phyloP scores from a whole-genome alignment of 2,888 invertebrate species.

The Balanococcus diminutus region DNA sequence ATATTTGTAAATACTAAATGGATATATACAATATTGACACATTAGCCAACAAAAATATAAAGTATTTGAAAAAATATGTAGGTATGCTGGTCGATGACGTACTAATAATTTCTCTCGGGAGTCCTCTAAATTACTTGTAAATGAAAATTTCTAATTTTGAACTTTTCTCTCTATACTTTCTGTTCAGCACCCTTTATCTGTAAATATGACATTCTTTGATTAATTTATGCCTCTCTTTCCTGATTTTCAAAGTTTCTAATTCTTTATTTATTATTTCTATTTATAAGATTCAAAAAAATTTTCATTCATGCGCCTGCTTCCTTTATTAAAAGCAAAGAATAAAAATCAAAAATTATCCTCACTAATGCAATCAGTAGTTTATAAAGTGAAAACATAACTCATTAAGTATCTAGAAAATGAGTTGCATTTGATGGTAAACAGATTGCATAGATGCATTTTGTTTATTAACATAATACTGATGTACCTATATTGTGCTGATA shows the following conservation, averaged over 20 bases:
- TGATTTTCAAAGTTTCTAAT: too few relatives aligned
- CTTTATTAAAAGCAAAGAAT: neutral
- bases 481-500: neutral
- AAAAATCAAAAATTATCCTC: neutral
- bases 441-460: neutral
- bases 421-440: neutral
- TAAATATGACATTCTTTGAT: too few relatives aligned
- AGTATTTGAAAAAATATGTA: neutral
- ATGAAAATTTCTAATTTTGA: too few relatives aligned
- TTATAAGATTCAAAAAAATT: too few relatives aligned
- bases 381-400: neutral
- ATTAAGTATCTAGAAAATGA: neutral
- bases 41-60: neutral
- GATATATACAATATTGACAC: neutral
- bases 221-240: too few relatives aligned
- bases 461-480: neutral
- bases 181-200: too few relatives aligned
- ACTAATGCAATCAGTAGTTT: neutral
- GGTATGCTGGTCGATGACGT: neutral
- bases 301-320: neutral
- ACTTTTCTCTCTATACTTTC: too few relatives aligned
- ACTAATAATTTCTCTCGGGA: too few relatives aligned
- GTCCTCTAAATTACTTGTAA: too few relatives aligned
- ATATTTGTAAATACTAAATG: neutral
- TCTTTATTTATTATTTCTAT: too few relatives aligned